Conservation (phyloP, 2,888 invertebrate species). For the Melieria crassipennis region DNA sequence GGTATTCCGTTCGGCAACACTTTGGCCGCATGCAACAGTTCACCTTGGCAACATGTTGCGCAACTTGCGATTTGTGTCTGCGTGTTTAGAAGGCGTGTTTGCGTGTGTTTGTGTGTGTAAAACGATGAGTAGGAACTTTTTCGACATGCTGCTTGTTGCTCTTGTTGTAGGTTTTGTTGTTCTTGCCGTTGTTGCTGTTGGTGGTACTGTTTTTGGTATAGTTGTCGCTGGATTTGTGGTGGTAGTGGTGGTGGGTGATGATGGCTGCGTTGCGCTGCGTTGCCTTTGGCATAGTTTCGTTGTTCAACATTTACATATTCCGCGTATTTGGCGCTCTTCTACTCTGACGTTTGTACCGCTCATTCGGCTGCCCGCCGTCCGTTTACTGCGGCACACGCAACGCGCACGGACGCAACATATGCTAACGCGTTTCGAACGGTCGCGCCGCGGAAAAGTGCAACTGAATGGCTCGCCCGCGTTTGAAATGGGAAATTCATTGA, state of each 20-base stretch:
- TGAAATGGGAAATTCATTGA: not conserved
- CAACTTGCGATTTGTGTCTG: constrained; percentile 19
- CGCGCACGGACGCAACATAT: constrained; percentile 18
- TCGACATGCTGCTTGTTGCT: constrained; percentile 15
- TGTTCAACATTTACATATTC: too few relatives aligned
- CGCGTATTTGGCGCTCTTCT: not conserved
- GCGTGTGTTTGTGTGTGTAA: not conserved
- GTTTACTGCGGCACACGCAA: too few relatives aligned
- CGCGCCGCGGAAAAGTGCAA: not conserved
- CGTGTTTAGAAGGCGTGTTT: constrained; percentile 7
- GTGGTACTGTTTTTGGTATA: too few relatives aligned
- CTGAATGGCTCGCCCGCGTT: constrained; percentile 10
- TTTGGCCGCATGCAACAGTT: constrained; percentile 40
- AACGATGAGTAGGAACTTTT: constrained; percentile 40
- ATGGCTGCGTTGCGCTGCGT: too few relatives aligned
- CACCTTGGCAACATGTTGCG: constrained; percentile 38
- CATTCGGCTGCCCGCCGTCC: constrained; percentile 20
- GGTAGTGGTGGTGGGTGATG: too few relatives aligned
- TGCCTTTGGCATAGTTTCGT: too few relatives aligned
- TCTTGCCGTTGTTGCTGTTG: too few relatives aligned
- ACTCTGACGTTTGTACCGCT: not conserved
- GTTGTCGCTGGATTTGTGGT: too few relatives aligned
- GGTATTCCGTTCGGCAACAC: not conserved
- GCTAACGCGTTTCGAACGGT: constrained; percentile 23
- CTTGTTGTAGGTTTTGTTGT: too few relatives aligned